phyloP scores from a whole-genome alignment of 2,888 invertebrate species.

The Habroteleia sp. region DNA sequence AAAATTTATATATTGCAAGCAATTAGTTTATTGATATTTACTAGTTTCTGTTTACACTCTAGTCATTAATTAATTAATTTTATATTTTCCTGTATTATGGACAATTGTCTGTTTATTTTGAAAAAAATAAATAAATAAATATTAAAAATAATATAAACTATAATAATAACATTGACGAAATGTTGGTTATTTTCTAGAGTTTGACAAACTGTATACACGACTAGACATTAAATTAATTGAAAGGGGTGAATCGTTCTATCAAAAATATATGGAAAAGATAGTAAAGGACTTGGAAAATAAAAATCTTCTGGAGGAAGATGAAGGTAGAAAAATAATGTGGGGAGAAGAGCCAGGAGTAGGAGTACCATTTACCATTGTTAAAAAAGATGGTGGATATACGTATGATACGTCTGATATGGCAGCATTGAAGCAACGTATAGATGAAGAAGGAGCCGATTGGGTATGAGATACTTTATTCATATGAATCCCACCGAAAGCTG shows the following conservation, averaged over 20 bases:
- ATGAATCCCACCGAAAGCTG: too few relatives aligned
- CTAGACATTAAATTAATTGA: constrained; percentile 89
- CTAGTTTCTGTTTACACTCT: too few relatives aligned
- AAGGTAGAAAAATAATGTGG: constrained; percentile 93
- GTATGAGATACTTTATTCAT: constrained; percentile 76
- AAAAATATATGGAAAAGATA: constrained; percentile 91
- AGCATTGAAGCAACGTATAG: constrained; percentile 90
- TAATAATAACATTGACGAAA: too few relatives aligned
- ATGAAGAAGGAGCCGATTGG: constrained; percentile 94
- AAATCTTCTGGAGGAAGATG: constrained; percentile 89
- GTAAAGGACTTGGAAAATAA: constrained; percentile 88
- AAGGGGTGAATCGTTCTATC: constrained; percentile 98
- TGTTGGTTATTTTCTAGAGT: constrained; percentile 86
- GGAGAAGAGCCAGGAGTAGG: constrained; percentile 84
- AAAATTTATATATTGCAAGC: too few relatives aligned
- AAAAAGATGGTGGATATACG: constrained; percentile 98
- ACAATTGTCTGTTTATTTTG: too few relatives aligned
- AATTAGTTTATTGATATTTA: too few relatives aligned
- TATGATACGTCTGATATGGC: constrained; percentile 99
- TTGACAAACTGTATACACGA: constrained; percentile 93
- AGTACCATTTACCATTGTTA: constrained; percentile 96
- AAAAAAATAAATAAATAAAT: too few relatives aligned
- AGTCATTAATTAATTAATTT: too few relatives aligned
- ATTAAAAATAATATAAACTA: too few relatives aligned
- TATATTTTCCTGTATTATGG: too few relatives aligned